Evolutionary conservation across 2,797 vertebrate genomes (phyloP).

Genomic region (Macropus fuliginosus): DNA sequence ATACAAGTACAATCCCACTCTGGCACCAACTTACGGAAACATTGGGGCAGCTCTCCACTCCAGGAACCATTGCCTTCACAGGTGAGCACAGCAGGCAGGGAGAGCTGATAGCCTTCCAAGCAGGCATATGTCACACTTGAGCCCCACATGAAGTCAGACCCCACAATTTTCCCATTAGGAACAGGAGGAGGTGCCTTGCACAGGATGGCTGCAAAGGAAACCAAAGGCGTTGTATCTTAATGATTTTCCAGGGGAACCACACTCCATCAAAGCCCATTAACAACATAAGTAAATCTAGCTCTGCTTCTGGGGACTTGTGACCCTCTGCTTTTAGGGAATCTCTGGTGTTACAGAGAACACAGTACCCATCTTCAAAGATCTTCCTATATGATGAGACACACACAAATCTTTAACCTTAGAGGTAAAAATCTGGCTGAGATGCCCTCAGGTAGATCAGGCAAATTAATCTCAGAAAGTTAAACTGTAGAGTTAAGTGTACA

Average conservation of each 20-base stretch:
- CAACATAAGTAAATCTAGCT: background rate
- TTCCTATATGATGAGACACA: background rate
- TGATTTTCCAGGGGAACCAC: background rate
- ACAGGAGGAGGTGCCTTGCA: conserved; percentile 91
- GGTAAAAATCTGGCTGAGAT: background rate
- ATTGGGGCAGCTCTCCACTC: conserved; percentile 96
- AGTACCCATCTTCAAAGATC: background rate
- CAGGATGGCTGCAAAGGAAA: conserved; percentile 88
- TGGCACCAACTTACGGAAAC: conserved; percentile 92
- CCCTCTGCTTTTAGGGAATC: background rate
- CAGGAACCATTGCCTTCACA: conserved; percentile 97
- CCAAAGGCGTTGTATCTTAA: conserved; percentile 22
- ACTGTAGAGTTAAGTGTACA: background rate
- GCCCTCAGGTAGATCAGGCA: background rate
- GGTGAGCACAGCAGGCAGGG: conserved; percentile 94
- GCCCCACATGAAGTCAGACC: conserved; percentile 95
- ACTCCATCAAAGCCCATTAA: rapidly evolving
- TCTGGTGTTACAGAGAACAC: background rate
- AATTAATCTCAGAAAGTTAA: background rate
- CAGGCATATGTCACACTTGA: conserved; percentile 95
- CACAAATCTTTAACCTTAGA: background rate
- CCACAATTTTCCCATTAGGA: conserved; percentile 95
- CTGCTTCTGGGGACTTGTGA: background rate
- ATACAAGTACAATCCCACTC: background rate
- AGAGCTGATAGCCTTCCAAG: conserved; percentile 98